Percentiles rank a stretch among this genome's conserved stretches.
These are phyloP conservation scores for Exaiptasia diaphana DNA, from an alignment of 64 coral and sea anemone species.

Conservation along the genomic window DNA sequence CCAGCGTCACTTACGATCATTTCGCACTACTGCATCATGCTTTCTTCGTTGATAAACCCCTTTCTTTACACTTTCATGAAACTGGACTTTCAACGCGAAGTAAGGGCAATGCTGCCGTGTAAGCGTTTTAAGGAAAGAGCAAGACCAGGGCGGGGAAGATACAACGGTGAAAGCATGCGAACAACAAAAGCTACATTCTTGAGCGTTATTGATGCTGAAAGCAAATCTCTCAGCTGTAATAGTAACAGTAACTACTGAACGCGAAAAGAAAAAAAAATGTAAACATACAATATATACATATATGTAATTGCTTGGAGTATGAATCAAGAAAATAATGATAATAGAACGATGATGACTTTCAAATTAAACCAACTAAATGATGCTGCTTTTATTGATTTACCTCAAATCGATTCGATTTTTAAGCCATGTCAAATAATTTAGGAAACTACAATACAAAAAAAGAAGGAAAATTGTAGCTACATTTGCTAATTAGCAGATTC, in stretches of 20 bases:
- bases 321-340: no score
- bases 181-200: neutral
- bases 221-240: neutral
- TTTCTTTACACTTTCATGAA: conserved; percentile 64
- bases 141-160: neutral
- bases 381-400: no score
- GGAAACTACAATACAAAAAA: no score
- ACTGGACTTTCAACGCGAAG: conserved; percentile 31
- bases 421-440: no score
- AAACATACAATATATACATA: no score
- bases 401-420: no score
- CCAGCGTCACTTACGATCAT: neutral
- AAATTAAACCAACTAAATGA: no score
- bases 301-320: no score
- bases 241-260: neutral
- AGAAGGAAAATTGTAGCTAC: no score
- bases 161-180: neutral
- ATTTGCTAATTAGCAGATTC: no score
- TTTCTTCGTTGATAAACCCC: conserved; percentile 51
- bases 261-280: neutral
- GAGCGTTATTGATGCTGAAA: neutral
- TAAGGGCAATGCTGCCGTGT: conserved; percentile 39
- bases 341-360: no score
- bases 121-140: neutral
- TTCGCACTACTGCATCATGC: conserved; percentile 35